phyloP scores from a whole-genome alignment of 2,797 vertebrate genomes.

The Thripadectes ignobilis region DNA sequence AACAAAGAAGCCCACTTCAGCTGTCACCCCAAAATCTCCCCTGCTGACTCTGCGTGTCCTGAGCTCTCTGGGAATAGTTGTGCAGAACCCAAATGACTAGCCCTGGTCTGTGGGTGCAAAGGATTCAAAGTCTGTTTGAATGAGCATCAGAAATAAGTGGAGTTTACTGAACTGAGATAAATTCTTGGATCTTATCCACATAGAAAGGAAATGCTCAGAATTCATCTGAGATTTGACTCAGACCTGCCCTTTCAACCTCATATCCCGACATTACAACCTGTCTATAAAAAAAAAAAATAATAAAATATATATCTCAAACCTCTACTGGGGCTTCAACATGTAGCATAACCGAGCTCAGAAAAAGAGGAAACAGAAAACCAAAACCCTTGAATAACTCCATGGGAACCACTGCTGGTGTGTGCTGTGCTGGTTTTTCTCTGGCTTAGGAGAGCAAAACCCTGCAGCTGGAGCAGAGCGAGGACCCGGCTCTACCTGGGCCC shows the following conservation, averaged over 20 bases:
- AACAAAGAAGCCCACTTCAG: background rate
- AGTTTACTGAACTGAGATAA: constrained; percentile 51
- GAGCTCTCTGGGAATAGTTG: background rate
- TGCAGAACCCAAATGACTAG: background rate
- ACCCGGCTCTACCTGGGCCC: background rate
- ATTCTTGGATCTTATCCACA: constrained; percentile 32
- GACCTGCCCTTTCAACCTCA: constrained; percentile 43
- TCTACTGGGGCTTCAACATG: background rate
- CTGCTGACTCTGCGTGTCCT: background rate
- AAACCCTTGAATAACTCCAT: background rate
- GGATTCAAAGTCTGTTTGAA: constrained; percentile 6
- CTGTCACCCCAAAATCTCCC: background rate
- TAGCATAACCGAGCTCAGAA: background rate
- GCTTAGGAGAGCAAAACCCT: background rate
- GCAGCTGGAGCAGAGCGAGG: background rate
- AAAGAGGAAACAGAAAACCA: background rate
- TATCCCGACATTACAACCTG: constrained; percentile 31
- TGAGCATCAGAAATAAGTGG: constrained; percentile 36
- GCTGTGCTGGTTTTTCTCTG: background rate
- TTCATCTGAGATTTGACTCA: constrained; percentile 41
- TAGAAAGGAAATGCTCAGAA: constrained; percentile 53
- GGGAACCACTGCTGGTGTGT: background rate
- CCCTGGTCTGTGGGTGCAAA: background rate
- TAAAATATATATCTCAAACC: background rate
- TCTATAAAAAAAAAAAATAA: background rate